A percentile compares a stretch with the other conserved stretches of the same genome.
Conservation (phyloP, 2,888 invertebrate genomes). For the Oxyteleia sp. region DNA sequence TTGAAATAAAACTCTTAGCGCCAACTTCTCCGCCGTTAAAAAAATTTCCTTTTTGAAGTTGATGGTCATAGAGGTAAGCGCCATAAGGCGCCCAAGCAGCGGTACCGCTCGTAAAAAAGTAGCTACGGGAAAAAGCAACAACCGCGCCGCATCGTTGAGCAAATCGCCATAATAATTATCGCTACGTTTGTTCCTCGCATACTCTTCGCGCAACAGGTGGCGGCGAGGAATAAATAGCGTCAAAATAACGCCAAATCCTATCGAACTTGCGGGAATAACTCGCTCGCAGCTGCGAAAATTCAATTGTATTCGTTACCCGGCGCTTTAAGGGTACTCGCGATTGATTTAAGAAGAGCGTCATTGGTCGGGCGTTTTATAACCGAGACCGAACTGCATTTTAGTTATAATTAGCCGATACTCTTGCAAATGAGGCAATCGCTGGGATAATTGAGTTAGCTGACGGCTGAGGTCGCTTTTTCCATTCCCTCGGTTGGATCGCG, state of each 20-base stretch:
- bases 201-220: conserved; percentile 75
- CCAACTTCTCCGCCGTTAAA: conserved; percentile 24
- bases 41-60: conserved; percentile 51
- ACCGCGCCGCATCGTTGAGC: conserved; percentile 67
- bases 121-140: conserved; percentile 70
- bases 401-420: conserved; percentile 29
- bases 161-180: conserved; percentile 75
- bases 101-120: conserved; percentile 68
- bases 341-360: conserved; percentile 35
- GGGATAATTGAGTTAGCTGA: conserved; percentile 3
- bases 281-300: conserved; percentile 59
- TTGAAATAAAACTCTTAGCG: conserved; percentile 14
- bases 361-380: conserved; percentile 8
- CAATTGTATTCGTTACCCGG: conserved; percentile 60
- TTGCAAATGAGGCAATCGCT: conserved; percentile 2
- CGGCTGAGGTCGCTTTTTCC: neutral
- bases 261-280: conserved; percentile 71
- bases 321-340: conserved; percentile 34
- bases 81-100: conserved; percentile 52
- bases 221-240: conserved; percentile 73
- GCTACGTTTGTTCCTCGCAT: conserved; percentile 73
- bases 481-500: neutral
- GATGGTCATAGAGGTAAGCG: conserved; percentile 47
- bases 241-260: conserved; percentile 74
- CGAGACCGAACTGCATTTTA: conserved; percentile 8